Conservation (phyloP, 2,888 invertebrate species). For the Hirtodrosophila duncani region DNA sequence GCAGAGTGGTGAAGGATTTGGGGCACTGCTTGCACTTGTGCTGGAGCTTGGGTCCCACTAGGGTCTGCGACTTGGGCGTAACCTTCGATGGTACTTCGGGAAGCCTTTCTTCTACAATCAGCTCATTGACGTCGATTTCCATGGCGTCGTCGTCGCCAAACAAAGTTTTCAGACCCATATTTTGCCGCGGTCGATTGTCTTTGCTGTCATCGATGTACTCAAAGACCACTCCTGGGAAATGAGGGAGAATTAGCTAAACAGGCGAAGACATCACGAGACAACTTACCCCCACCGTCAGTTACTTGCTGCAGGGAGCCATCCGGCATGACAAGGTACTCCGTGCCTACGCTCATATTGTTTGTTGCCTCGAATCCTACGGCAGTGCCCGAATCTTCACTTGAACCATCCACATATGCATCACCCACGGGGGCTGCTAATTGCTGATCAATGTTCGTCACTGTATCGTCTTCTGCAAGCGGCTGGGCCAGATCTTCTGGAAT, state of each 20-base stretch:
- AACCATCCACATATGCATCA: constrained; percentile 2
- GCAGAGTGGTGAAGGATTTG: constrained; percentile 46
- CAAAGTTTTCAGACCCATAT: constrained; percentile 35
- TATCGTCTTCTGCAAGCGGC: constrained; percentile 39
- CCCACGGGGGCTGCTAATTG: constrained; percentile 33
- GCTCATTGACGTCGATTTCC: constrained; percentile 58
- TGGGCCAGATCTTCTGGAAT: constrained; percentile 50
- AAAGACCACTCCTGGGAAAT: constrained; percentile 61
- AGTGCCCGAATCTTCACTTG: constrained; percentile 5
- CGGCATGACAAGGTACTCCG: constrained; percentile 69
- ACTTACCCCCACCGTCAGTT: constrained; percentile 46
- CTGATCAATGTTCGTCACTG: constrained; percentile 44
- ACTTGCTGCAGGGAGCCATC: constrained; percentile 71
- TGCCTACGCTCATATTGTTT: constrained; percentile 58
- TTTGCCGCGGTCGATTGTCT: constrained; percentile 10
- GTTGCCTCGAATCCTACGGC: constrained; percentile 16
- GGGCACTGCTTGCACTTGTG: constrained; percentile 55
- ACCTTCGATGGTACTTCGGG: constrained; percentile 38
- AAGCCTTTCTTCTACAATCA: constrained; percentile 54
- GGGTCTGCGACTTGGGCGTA: constrained; percentile 24
- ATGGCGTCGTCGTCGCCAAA: constrained; percentile 36
- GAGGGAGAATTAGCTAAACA: neutral
- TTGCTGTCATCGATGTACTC: constrained; percentile 69
- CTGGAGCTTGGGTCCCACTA: constrained; percentile 22
- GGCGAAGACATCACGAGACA: accelerated